Percentiles rank a stretch among this genome's conserved stretches.
Conservation (phyloP, 2,113 vertebrate genomes). For the Oryzias melastigma region DNA sequence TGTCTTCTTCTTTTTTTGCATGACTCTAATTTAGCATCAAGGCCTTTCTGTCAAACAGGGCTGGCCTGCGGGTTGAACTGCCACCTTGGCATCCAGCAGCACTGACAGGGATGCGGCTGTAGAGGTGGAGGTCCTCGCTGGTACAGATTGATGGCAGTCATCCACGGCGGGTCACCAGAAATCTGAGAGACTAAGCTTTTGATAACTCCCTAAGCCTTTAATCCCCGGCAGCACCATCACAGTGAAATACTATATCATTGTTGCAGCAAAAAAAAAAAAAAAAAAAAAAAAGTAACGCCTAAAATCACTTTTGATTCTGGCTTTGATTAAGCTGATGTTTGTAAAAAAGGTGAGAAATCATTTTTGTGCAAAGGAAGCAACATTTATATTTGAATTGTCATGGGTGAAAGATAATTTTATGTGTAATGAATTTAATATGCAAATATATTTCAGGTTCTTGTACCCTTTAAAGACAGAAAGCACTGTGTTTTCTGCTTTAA, state of each 20-base stretch:
- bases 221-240: constrained; percentile 68
- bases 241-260: constrained; percentile 77
- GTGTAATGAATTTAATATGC: constrained; percentile 40
- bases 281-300: no score
- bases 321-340: constrained; percentile 5
- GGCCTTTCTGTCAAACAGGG: constrained; percentile 5
- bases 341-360: constrained; percentile 11
- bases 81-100: constrained; percentile 5
- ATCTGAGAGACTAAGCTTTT: constrained; percentile 74
- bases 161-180: constrained; percentile 62
- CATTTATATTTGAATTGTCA: constrained; percentile 45
- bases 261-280: constrained; percentile 54
- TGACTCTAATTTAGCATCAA: neutral
- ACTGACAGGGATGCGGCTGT: constrained; percentile 13
- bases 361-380: constrained; percentile 24
- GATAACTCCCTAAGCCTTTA: constrained; percentile 78
- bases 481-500: constrained; percentile 6
- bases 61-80: no score
- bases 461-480: constrained; percentile 1
- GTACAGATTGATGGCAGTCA: constrained; percentile 54
- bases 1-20: constrained; percentile 1
- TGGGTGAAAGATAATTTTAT: constrained; percentile 36
- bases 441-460: constrained; percentile 29
- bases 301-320: no score
- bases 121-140: constrained; percentile 34